phyloP scores from a whole-genome alignment of 1,140 invertebrate genomes.

The Chrysomallon squamiferum region DNA sequence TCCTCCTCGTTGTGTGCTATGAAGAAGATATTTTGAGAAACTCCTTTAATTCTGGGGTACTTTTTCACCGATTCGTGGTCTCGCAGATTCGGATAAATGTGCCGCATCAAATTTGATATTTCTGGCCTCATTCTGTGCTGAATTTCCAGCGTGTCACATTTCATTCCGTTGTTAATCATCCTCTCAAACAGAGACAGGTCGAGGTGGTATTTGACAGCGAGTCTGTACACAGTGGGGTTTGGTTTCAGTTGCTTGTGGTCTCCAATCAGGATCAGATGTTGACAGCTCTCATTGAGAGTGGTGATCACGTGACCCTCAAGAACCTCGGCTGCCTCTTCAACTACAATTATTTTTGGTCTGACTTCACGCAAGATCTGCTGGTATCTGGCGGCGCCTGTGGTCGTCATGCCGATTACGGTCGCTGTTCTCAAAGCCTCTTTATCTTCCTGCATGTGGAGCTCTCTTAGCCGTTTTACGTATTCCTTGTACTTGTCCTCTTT shows the following conservation, averaged over 20 bases:
- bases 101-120: constrained; percentile 58
- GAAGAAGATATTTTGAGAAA: constrained; percentile 59
- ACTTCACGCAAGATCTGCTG: constrained; percentile 19
- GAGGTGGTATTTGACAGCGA: constrained; percentile 50
- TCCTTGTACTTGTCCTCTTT: background rate
- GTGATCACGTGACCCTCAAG: constrained; percentile 47
- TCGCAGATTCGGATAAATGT: constrained; percentile 59
- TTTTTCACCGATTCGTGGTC: constrained; percentile 49
- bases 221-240: constrained; percentile 49
- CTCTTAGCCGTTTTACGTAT: background rate
- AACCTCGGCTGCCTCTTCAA: constrained; percentile 52
- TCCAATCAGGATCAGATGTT: constrained; percentile 84
- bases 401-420: constrained; percentile 44
- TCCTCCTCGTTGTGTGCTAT: constrained; percentile 57
- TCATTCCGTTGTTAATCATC: constrained; percentile 48
- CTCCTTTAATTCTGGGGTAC: constrained; percentile 54
- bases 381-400: constrained; percentile 41
- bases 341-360: constrained; percentile 41
- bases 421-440: constrained; percentile 12
- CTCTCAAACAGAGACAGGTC: constrained; percentile 57
- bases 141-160: constrained; percentile 44
- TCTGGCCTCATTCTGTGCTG: constrained; percentile 53
- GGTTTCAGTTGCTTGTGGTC: constrained; percentile 69
- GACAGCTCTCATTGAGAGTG: constrained; percentile 69
- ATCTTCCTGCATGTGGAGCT: constrained; percentile 15